A percentile compares a stretch with the other conserved stretches of the same genome.
Evolutionary conservation across 1,140 invertebrate species (phyloP).

Genomic region (Hylaeus anthracinus): DNA sequence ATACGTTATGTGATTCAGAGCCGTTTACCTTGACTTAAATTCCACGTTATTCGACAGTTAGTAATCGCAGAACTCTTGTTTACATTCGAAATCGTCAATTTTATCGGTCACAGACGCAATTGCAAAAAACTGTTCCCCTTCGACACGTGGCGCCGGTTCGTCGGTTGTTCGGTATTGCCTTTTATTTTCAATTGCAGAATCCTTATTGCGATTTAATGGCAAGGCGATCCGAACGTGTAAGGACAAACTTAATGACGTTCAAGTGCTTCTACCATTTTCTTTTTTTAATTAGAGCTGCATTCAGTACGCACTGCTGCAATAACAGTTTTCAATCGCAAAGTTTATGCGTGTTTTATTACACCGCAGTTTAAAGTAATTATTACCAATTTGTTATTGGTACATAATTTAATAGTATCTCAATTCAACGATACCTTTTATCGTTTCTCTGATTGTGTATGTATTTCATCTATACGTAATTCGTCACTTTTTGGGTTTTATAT

Average conservation of each 20-base stretch:
- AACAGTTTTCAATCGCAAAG: too few species aligned
- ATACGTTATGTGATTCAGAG: slow-evolving; percentile 14
- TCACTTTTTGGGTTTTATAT: too few species aligned
- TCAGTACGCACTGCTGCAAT: too few species aligned
- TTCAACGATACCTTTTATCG: too few species aligned
- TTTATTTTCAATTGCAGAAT: not conserved
- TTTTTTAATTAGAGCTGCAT: not conserved
- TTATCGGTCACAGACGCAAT: not conserved
- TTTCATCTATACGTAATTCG: too few species aligned
- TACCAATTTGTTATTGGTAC: too few species aligned
- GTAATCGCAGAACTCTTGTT: not conserved
- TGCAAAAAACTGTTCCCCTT: not conserved
- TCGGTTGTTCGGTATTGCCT: not conserved
- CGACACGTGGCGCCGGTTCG: not conserved
- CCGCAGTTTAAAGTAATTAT: too few species aligned
- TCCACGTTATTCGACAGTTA: not conserved
- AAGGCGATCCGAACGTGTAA: not conserved
- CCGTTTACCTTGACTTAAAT: slow-evolving; percentile 53
- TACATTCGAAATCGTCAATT: slow-evolving; percentile 34
- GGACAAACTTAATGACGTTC: not conserved
- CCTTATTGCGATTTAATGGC: not conserved
- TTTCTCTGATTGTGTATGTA: too few species aligned
- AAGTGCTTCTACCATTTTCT: not conserved
- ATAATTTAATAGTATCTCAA: too few species aligned
- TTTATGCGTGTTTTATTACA: too few species aligned